Evolutionary conservation across 1,140 invertebrate genomes (phyloP).

Genomic region (Epicauta chinensis): DNA sequence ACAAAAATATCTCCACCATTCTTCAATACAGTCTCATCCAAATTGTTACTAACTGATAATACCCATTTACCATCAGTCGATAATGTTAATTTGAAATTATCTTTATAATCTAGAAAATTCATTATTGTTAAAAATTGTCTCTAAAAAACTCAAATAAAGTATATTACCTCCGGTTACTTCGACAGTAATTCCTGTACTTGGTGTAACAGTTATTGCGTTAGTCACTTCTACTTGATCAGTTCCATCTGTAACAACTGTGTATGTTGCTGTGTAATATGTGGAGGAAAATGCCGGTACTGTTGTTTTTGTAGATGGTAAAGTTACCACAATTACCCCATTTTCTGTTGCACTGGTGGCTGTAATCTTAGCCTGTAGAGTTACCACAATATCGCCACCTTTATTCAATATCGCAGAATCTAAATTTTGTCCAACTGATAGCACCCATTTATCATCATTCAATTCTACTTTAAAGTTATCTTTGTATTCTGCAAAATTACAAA

Average conservation of each 20-base stretch:
- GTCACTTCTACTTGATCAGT: not conserved
- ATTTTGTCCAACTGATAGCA: no score
- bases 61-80: not conserved
- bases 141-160: not conserved
- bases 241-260: not conserved
- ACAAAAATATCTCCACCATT: conserved; percentile 11
- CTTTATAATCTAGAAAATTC: conserved; percentile 2
- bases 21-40: not conserved
- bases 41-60: not conserved
- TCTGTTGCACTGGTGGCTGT: no score
- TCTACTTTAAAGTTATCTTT: no score
- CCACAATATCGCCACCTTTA: no score
- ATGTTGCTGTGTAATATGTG: conserved; percentile 8
- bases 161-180: not conserved
- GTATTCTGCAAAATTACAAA: no score
- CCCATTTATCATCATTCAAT: no score
- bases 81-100: conserved; percentile 3
- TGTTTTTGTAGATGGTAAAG: no score
- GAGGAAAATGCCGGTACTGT: not conserved
- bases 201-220: not conserved
- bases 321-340: no score
- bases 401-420: no score
- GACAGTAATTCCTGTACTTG: conserved; percentile 1
- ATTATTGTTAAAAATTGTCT: no score
- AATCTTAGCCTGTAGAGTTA: no score